phyloP scores from a whole-genome alignment of 2,888 invertebrate species.

The Tipula lateralis region DNA sequence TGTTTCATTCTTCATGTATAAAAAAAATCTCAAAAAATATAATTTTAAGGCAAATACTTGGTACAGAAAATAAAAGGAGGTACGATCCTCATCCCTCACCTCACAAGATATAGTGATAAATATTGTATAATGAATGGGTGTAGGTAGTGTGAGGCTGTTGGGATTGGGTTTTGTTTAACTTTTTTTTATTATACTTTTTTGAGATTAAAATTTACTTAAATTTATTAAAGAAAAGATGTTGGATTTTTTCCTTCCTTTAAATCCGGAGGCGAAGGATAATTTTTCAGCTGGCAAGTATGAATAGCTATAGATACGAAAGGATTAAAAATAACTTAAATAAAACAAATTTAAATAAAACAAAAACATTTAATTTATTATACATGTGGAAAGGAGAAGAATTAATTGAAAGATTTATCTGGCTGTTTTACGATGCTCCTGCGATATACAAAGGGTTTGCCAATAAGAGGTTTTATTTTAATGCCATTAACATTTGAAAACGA shows the following conservation, averaged over 20 bases:
- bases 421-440: background rate
- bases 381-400: background rate
- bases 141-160: background rate
- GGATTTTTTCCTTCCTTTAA: background rate
- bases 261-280: background rate
- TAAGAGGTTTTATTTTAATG: too few species aligned
- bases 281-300: background rate
- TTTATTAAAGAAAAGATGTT: background rate
- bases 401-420: background rate
- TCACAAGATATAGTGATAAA: background rate
- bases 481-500: too few species aligned
- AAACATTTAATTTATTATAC: background rate
- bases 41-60: background rate
- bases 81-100: background rate
- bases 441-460: too few species aligned
- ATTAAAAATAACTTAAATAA: background rate
- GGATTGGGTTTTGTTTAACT: background rate
- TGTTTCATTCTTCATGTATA: conserved; percentile 7
- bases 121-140: background rate
- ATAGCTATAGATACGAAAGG: background rate
- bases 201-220: background rate
- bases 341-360: background rate
- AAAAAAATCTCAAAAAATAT: too few species aligned
- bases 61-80: background rate
- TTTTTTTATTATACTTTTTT: background rate